Evolutionary conservation across 2,113 vertebrate genomes (phyloP), one percentile per base, ranked within the genome.

Genomic region (Epinephelus cyanopodus): DNA sequence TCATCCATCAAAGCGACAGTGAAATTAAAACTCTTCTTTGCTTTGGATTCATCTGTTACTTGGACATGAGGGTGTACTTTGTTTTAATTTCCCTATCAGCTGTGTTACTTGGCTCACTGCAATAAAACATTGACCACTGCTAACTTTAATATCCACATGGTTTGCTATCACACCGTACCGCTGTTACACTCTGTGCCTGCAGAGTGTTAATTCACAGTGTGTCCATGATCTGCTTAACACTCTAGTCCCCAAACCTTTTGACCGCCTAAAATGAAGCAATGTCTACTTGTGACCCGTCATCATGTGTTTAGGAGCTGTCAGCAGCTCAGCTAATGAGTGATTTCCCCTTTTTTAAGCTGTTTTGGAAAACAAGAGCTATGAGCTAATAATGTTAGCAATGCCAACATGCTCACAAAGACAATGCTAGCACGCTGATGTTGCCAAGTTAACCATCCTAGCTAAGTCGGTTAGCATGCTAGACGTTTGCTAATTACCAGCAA

Each of bases 41-140:
- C 19, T 62, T 53, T 37, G 42, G 21, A 70, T 76, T 62, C 11
- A 42, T 66, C 25, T 25, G 18, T 37, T 23, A n/a, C 39, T 50
- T 0, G 0, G 3, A 33, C 52, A 4, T 62, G 15, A 21, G 6
- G 3, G 29, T 37, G 61, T 53, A 10, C 33, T 14, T 23, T 60
- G 29, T 73, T 53, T 67, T 27, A 5, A n/a, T 62, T 21, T 45
- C 53, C 52, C 4, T 10, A 23, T 25, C 37, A 17, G 13, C 73
- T 45, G 53, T 61, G 63, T 47, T 15, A 47, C 33, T 67, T 47
- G 33, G 74, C 54, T 42, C 48, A 17, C 37, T 11, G 33, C 6
- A 10, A 53, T 47, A 29, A 76, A 76, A 76, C 71, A 65, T 27
- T 56, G 39, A 56, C 60, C 52, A 1, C 60, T 37, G 45, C 25